Evolutionary conservation across 2,888 invertebrate genomes (phyloP).

Genomic region (Hermaeophaga mercurialis): DNA sequence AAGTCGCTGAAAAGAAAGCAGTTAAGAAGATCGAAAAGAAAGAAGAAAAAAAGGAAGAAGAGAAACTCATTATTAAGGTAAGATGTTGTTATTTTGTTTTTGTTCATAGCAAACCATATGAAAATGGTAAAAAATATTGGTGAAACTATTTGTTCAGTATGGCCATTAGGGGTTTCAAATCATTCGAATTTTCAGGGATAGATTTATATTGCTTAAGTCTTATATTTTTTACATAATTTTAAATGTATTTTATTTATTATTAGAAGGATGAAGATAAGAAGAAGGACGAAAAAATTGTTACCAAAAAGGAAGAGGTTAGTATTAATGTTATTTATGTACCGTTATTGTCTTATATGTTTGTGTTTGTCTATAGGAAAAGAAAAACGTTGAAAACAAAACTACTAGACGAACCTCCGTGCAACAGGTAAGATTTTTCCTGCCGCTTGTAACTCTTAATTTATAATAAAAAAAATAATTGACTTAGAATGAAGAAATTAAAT

Average conservation of each 20-base stretch:
- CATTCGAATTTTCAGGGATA: no score
- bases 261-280: conserved; percentile 51
- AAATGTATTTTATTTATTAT: background rate
- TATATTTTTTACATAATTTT: conserved; percentile 4
- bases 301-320: conserved; percentile 50
- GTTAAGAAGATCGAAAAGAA: conserved; percentile 51
- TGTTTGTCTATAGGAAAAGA: conserved; percentile 57
- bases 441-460: background rate
- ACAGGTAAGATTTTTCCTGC: conserved; percentile 46
- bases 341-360: conserved; percentile 33
- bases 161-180: no score
- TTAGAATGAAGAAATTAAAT: conserved; percentile 53
- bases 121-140: no score
- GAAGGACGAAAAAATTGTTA: conserved; percentile 52
- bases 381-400: conserved; percentile 63
- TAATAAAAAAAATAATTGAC: background rate
- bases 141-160: no score
- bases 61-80: conserved; percentile 38
- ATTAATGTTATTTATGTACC: conserved; percentile 32
- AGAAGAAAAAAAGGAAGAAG: conserved; percentile 41
- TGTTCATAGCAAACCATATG: no score
- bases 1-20: conserved; percentile 49
- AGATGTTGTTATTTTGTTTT: no score
- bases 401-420: conserved; percentile 54
- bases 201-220: background rate